Percentiles rank a stretch among this genome's conserved stretches.
These are phyloP conservation scores for Subacronicta megacephala DNA, from an alignment of 2,888 invertebrate genomes.

Conservation along the genomic window DNA sequence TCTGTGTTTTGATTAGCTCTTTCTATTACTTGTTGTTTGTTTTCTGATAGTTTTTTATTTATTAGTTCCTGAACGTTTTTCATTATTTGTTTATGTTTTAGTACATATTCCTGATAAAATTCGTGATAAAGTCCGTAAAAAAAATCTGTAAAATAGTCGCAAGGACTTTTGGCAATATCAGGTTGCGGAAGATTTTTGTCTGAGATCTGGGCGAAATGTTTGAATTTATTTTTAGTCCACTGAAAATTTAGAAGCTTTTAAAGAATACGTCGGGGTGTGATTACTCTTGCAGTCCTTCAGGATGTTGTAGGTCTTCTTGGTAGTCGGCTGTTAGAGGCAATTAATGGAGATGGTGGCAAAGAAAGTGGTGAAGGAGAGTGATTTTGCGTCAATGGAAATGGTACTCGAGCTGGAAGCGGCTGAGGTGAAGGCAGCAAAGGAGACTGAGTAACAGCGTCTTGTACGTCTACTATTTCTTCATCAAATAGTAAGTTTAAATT, in stretches of 20 bases:
- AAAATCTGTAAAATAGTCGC: constrained; percentile 7
- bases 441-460: constrained; percentile 4
- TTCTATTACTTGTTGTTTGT: no score
- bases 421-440: constrained; percentile 1
- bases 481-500: constrained; percentile 11
- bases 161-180: constrained; percentile 1
- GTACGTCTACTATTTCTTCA: constrained; percentile 11
- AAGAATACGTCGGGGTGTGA: neutral
- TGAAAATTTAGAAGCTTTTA: neutral
- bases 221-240: neutral
- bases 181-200: constrained; percentile 1
- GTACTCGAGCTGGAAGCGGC: constrained; percentile 2
- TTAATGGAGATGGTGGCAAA: neutral
- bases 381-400: neutral
- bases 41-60: no score
- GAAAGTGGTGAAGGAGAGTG: neutral
- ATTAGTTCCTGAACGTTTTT: no score
- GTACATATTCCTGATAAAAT: no score
- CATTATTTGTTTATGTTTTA: no score
- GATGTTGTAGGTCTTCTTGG: neutral
- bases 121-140: no score
- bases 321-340: neutral
- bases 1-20: no score
- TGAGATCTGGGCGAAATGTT: constrained; percentile 1
- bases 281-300: neutral